These are phyloP conservation scores for Tipula lateralis DNA, from an alignment of 2,888 invertebrate species.

Conservation along the genomic window DNA sequence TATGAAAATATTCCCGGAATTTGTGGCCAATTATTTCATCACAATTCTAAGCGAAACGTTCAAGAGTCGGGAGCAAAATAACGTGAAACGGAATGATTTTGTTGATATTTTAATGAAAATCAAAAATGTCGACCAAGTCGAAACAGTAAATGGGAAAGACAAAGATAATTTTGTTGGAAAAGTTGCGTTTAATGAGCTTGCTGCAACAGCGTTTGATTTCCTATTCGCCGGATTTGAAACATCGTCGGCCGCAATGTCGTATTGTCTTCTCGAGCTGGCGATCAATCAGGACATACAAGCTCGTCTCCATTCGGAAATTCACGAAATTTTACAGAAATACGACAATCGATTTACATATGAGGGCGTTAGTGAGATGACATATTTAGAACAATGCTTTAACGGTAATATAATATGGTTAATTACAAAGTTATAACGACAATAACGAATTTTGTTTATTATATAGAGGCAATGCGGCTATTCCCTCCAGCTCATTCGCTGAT, in stretches of 20 bases:
- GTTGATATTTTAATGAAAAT: background rate
- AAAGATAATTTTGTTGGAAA: background rate
- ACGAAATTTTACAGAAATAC: background rate
- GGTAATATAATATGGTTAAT: background rate
- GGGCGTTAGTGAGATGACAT: slow-evolving; percentile 26
- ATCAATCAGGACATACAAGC: slow-evolving; percentile 27
- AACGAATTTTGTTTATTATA: slow-evolving; percentile 30
- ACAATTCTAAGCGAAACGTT: background rate
- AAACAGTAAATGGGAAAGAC: background rate
- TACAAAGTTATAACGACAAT: background rate
- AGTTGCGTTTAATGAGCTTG: slow-evolving; percentile 31
- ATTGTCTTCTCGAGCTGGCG: slow-evolving; percentile 40
- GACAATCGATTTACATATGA: slow-evolving; percentile 28
- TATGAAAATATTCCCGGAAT: background rate
- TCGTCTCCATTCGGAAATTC: background rate
- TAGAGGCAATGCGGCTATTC: slow-evolving; percentile 50
- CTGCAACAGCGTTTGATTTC: slow-evolving; percentile 40
- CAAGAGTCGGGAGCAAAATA: background rate
- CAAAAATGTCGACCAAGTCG: background rate
- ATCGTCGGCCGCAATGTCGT: slow-evolving; percentile 40
- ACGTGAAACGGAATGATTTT: background rate
- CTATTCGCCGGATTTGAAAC: slow-evolving; percentile 44
- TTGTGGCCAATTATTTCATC: background rate
- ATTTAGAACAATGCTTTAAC: slow-evolving; percentile 25
- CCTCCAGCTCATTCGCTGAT: slow-evolving; percentile 46